A percentile compares a stretch with the other conserved stretches of the same genome.
Evolutionary conservation across 1,140 invertebrate genomes (phyloP).

Genomic region (Caenorhabditis inopinata): DNA sequence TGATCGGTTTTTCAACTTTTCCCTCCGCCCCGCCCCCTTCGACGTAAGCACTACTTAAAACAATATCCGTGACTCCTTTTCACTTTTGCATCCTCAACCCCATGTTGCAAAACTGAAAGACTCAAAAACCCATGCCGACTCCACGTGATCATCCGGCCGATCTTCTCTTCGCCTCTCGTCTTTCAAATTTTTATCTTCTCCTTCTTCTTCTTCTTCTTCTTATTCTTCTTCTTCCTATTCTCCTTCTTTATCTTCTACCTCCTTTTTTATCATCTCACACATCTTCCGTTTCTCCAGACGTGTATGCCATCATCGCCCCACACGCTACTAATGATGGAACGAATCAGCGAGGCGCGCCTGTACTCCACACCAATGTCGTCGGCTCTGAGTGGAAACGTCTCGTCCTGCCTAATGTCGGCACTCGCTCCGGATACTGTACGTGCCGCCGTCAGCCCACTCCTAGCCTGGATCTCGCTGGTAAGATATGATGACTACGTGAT

Average conservation of each 20-base stretch:
- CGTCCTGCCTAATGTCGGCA: neutral
- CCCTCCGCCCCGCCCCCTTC: no score
- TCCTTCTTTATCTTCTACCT: neutral
- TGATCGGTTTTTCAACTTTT: no score
- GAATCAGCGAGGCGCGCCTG: neutral
- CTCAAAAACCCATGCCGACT: neutral
- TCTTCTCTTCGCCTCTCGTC: neutral
- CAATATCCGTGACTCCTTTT: neutral
- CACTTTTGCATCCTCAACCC: neutral
- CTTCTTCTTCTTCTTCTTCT: neutral
- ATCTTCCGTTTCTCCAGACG: neutral
- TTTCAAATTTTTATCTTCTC: neutral
- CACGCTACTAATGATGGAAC: conserved; percentile 11
- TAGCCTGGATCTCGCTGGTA: neutral
- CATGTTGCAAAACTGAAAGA: neutral
- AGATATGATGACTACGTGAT: neutral
- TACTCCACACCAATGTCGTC: neutral
- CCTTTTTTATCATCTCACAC: neutral
- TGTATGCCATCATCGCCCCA: neutral
- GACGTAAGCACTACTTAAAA: neutral
- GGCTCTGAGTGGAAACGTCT: neutral
- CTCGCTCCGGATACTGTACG: neutral
- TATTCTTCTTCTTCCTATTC: neutral
- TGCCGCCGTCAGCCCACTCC: neutral
- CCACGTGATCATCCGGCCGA: neutral